phyloP scores from a whole-genome alignment of 2,888 invertebrate genomes.

The Synergus japonicus region DNA sequence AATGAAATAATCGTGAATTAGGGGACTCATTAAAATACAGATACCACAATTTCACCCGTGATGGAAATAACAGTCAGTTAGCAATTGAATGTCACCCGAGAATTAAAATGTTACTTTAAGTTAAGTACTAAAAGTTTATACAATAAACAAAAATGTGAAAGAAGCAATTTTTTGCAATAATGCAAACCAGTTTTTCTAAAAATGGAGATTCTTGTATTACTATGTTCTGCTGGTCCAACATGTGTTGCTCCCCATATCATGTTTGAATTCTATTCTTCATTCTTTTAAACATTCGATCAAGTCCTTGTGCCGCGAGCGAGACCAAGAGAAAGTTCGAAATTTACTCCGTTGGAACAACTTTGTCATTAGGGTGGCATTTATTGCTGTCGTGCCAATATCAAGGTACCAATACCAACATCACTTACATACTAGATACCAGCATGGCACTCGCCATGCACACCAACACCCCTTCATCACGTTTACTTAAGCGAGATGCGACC shows the following conservation, averaged over 20 bases:
- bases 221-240: neutral
- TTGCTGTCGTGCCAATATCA: slow-evolving; percentile 47
- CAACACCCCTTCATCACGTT: slow-evolving; percentile 50
- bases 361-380: slow-evolving; percentile 58
- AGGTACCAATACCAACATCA: slow-evolving; percentile 30
- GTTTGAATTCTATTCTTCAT: slow-evolving; percentile 36
- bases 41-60: neutral
- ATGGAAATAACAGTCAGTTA: neutral
- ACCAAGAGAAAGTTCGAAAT: slow-evolving; percentile 49
- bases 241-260: slow-evolving; percentile 24
- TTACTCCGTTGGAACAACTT: slow-evolving; percentile 56
- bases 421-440: slow-evolving; percentile 27
- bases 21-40: neutral
- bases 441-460: slow-evolving; percentile 43
- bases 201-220: too few species aligned
- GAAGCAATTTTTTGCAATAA: too few species aligned
- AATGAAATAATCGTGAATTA: too few species aligned
- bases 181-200: too few species aligned
- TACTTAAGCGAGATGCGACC: slow-evolving; percentile 54
- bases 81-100: neutral
- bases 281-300: slow-evolving; percentile 27
- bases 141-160: too few species aligned
- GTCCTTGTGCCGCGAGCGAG: slow-evolving; percentile 30
- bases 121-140: too few species aligned
- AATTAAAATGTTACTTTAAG: too few species aligned